A percentile compares a stretch with the other conserved stretches of the same genome.
These are phyloP conservation scores for Diadema setosum DNA, from an alignment of 35 echinoderm and acorn worm genomes.

Conservation along the genomic window DNA sequence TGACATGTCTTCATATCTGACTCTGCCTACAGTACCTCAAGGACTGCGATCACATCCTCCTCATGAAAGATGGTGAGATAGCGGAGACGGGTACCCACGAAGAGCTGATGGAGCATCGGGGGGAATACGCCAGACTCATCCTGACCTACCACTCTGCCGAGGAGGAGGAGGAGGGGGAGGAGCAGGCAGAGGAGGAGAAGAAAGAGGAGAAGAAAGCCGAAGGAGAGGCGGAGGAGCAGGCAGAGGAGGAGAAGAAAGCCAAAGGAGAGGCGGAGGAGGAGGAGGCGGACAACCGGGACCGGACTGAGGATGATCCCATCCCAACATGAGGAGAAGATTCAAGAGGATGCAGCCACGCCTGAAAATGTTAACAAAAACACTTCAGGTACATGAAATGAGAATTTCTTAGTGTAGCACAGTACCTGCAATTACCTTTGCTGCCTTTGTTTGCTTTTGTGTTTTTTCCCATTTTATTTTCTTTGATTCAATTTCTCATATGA, in stretches of 20 bases:
- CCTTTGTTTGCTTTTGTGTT: no score
- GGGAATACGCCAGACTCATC: constrained; percentile 73
- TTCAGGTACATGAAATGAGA: no score
- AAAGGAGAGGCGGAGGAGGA: background rate
- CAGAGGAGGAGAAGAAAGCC: background rate
- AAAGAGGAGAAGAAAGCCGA: background rate
- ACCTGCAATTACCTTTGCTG: no score
- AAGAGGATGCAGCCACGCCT: no score
- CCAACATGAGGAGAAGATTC: no score
- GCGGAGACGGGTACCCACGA: constrained; percentile 76
- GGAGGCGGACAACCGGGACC: no score
- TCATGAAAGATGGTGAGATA: constrained; percentile 69
- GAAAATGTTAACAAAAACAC: no score
- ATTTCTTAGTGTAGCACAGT: no score
- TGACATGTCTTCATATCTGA: background rate
- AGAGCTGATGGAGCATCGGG: constrained; percentile 25
- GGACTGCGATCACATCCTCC: constrained; percentile 76
- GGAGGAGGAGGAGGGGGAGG: constrained; percentile 40
- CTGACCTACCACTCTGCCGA: constrained; percentile 68
- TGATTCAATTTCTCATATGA: no score
- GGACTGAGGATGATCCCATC: no score
- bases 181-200: background rate
- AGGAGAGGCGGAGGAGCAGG: background rate
- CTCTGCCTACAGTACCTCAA: constrained; percentile 62
- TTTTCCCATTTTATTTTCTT: no score